Evolutionary conservation across 1,140 invertebrate species (phyloP), one percentile per base, ranked within the genome.

Genomic region (Hylyphantes graminicola): DNA sequence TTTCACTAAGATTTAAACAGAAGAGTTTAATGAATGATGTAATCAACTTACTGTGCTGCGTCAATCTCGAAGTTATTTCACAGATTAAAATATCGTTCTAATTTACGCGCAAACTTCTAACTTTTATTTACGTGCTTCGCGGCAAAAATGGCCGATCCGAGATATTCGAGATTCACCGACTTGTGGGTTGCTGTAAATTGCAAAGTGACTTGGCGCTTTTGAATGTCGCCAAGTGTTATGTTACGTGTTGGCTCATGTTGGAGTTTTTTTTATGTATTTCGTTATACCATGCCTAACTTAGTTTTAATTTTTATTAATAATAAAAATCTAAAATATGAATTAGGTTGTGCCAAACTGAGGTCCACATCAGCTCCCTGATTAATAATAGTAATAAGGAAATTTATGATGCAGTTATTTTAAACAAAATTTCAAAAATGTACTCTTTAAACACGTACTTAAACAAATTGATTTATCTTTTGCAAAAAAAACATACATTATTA

Each of bases 101-200:
- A 74, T 57, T 21, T 65, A 17, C 2, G 54, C 15, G 57, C 9
- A 74, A 57, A 57, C 54, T 55, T 35, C 10, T n/a, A n/a, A 55
- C 54, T 13, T 17, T 15, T 15, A n/a, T 55, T 54, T 55, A 10
- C 48, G n/a, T 57, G 53, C 53, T 80, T 19, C 53, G 63, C 63
- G 51, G 61, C 54, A 78, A 80, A 80, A 70, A 80, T 80, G 77
- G 77, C 77, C 59, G 77, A 80, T 70, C 11, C 21, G 35, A 70
- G 54, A 21, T 64, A 51, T 48, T 17, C 21, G 70, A 68, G 65
- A 57, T 70, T 67, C 77, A 67, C 77, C 65, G 74, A 76, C 21
- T 50, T 50, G 48, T 15, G 17, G 7, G 51, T 57, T 57, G 74
- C 64, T 76, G 61, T 61, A 57, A 76, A 15, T 21, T 57, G 48